Base-by-base conservation (phyloP, 2,797 vertebrate species). In the Gymnoscopelus microlampas region DNA sequence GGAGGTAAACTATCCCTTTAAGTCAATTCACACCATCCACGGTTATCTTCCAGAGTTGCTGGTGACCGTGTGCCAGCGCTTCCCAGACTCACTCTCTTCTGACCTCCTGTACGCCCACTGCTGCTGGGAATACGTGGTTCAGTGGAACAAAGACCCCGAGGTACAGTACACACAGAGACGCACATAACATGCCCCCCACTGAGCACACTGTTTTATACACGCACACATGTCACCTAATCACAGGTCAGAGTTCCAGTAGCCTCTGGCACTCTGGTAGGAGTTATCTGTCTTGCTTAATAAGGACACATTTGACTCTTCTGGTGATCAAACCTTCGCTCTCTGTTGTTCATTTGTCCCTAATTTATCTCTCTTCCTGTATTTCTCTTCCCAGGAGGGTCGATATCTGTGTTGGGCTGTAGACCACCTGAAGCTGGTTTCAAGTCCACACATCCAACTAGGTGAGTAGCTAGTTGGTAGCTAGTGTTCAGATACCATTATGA, bases 81-180 rank as follows among this genome's bases (percentile, higher is more conserved):
- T 99, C 79, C 97, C 98, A 0, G 96, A 95, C 81, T 98, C 97
- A 59, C 96, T 99, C 2, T 95, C 96, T 66, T 89, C 94, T 0
- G 96, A 98, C 79, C 71, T 98, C 72, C 90, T 99, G 24, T 95
- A 96, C 0, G 94, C 98, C 0, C 97, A 99, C 81, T 99, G 97
- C 88, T 96, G 95, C 85, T 99, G 98, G 98, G 98, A 99, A 53
- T 98, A 96, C 1, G 95, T 98, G 24, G 97, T 99, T 26, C 98
- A 99, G 86, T 99, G 98, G 98, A 99, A 99, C 89, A 98, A 96
- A 86, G 97, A 99, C 85, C 96, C 97, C 0, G 97, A 99, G 97
- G 98, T 97, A 77, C 85, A 63, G 98, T 97, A 77, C 85, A 63
- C 47, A 64, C 2, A 62, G 48, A 61, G 24, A 39, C 19, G 23